These are phyloP conservation scores for Drosophila kurseongensis DNA, from an alignment of 1,140 invertebrate species.

Conservation along the genomic window DNA sequence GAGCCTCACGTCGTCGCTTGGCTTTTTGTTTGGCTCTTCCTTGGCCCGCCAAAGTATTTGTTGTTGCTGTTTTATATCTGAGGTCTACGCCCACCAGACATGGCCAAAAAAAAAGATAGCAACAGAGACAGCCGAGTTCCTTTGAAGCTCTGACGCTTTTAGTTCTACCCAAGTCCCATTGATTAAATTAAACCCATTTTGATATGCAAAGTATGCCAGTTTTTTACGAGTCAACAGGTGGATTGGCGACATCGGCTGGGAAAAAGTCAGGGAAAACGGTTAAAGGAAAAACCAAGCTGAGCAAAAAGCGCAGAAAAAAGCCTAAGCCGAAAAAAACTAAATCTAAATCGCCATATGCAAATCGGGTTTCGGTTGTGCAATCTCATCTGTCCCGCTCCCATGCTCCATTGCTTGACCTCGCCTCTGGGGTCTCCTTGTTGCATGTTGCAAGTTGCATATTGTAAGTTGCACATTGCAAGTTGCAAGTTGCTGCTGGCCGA, in stretches of 20 bases:
- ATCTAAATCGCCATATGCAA: constrained; percentile 76
- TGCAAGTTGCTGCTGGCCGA: constrained; percentile 37
- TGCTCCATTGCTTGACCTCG: constrained; percentile 67
- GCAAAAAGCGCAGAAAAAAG: constrained; percentile 18
- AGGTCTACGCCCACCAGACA: constrained; percentile 66
- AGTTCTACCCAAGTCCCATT: constrained; percentile 22
- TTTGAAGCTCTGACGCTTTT: constrained; percentile 14
- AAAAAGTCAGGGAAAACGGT: constrained; percentile 17
- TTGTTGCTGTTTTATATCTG: constrained; percentile 31
- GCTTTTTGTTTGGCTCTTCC: constrained; percentile 46
- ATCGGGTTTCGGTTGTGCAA: constrained; percentile 68
- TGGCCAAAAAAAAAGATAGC: constrained; percentile 14
- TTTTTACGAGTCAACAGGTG: constrained; percentile 32
- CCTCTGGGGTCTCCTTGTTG: constrained; percentile 49
- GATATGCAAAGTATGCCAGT: constrained; percentile 46
- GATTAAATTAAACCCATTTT: constrained; percentile 37
- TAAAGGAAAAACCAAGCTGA: constrained; percentile 34
- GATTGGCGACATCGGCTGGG: constrained; percentile 43
- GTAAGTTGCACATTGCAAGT: constrained; percentile 23
- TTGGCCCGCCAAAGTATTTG: constrained; percentile 6
- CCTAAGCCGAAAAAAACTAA: constrained; percentile 21
- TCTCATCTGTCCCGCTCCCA: constrained; percentile 62
- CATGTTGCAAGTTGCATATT: constrained; percentile 15
- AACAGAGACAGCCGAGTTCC: background rate
- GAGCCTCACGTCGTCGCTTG: constrained; percentile 77